These are phyloP conservation scores for Apostichopus japonicus DNA, from an alignment of 35 echinoderm and acorn worm genomes.

Conservation along the genomic window DNA sequence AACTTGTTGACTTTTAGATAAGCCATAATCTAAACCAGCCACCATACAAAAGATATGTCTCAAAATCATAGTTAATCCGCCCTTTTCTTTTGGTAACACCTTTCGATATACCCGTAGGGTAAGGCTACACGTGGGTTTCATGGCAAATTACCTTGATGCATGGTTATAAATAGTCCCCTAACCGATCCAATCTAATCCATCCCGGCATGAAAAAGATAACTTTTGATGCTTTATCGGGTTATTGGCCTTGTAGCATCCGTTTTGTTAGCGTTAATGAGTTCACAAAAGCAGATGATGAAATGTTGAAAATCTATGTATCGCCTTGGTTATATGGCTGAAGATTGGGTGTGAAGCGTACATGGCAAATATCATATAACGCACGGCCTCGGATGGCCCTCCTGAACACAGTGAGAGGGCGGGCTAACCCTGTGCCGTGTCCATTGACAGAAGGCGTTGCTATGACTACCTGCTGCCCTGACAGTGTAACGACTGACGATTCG, in stretches of 20 bases:
- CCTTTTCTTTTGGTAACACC: neutral
- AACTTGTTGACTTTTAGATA: slow-evolving; percentile 49
- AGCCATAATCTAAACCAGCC: slow-evolving; percentile 28
- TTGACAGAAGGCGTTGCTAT: neutral
- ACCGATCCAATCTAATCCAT: slow-evolving; percentile 9
- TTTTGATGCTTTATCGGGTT: slow-evolving; percentile 14
- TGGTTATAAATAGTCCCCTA: slow-evolving; percentile 1
- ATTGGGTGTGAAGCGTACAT: neutral
- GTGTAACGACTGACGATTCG: slow-evolving; percentile 1
- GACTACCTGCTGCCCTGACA: neutral
- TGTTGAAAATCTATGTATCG: too few species aligned
- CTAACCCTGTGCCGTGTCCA: slow-evolving; percentile 27
- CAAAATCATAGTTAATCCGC: neutral
- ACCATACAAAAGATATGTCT: neutral
- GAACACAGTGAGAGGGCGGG: slow-evolving; percentile 30
- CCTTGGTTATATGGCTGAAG: too few species aligned
- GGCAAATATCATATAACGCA: neutral
- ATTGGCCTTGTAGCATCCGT: slow-evolving; percentile 34
- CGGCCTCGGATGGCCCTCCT: neutral
- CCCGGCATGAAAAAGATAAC: slow-evolving; percentile 36
- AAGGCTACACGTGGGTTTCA: slow-evolving; percentile 17
- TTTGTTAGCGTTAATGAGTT: slow-evolving; percentile 43
- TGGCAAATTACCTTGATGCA: slow-evolving; percentile 50
- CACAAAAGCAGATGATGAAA: neutral
- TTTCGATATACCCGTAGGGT: slow-evolving; percentile 6